Evolutionary conservation across 1,140 invertebrate species (phyloP).

Genomic region (Himalopsyche phryganea): DNA sequence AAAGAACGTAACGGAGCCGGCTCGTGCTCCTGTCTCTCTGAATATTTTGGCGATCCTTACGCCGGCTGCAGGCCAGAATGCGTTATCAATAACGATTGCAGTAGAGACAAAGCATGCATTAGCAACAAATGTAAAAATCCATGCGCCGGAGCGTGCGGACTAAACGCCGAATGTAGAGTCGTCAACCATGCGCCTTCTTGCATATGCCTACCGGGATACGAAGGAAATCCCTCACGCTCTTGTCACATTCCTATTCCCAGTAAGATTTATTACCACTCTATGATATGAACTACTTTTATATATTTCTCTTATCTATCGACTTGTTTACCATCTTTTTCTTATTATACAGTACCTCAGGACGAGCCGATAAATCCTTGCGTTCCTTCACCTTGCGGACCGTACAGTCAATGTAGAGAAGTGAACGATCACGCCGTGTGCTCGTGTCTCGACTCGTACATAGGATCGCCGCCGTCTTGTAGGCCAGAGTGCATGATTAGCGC

Average conservation of each 20-base stretch:
- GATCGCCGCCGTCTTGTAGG: slow-evolving; percentile 66
- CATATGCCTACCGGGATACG: slow-evolving; percentile 62
- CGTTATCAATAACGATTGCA: slow-evolving; percentile 58
- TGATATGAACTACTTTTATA: slow-evolving; percentile 7
- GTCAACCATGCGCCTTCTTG: slow-evolving; percentile 69
- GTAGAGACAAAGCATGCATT: slow-evolving; percentile 57
- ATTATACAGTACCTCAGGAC: slow-evolving; percentile 42
- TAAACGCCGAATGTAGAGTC: slow-evolving; percentile 66
- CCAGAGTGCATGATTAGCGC: slow-evolving; percentile 74
- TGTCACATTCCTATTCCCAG: slow-evolving; percentile 48
- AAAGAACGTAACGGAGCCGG: slow-evolving; percentile 57
- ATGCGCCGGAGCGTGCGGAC: slow-evolving; percentile 61
- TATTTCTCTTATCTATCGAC: slow-evolving; percentile 6
- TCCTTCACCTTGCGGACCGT: slow-evolving; percentile 68
- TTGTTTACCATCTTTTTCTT: slow-evolving; percentile 21
- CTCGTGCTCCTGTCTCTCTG: slow-evolving; percentile 59
- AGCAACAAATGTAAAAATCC: slow-evolving; percentile 66
- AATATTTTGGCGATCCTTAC: slow-evolving; percentile 62
- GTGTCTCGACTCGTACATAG: slow-evolving; percentile 64
- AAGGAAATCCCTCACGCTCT: slow-evolving; percentile 69
- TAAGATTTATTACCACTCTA: slow-evolving; percentile 19
- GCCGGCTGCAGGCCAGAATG: slow-evolving; percentile 68
- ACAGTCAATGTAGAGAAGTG: slow-evolving; percentile 63
- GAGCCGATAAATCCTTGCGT: slow-evolving; percentile 59
- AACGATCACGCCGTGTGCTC: slow-evolving; percentile 68